Evolutionary conservation across 2,113 vertebrate genomes (phyloP).

Genomic region (Scolopax mira): DNA sequence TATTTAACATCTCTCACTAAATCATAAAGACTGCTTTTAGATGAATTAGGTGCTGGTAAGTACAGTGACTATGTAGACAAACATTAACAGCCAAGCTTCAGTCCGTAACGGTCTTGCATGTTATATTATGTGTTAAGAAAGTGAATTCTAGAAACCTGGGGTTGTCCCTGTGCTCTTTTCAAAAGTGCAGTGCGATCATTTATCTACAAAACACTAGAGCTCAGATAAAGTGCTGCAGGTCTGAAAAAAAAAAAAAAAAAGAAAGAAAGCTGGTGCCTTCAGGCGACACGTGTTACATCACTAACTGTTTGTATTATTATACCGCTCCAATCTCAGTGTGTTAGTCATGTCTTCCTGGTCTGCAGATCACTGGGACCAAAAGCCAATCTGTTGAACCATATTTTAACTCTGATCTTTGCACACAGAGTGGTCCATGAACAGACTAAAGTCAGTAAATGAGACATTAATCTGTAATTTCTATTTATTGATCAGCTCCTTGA

Average conservation of each 20-base stretch:
- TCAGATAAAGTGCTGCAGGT: background rate
- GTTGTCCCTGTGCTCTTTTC: background rate
- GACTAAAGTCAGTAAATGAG: background rate
- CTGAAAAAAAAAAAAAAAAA: background rate
- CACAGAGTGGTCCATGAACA: background rate
- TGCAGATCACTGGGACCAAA: background rate
- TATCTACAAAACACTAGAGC: background rate
- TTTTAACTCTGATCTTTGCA: background rate
- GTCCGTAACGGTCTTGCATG: background rate
- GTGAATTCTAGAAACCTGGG: background rate
- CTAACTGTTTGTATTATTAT: background rate
- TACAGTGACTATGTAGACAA: slow-evolving; percentile 3
- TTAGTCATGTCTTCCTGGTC: background rate
- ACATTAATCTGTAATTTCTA: background rate
- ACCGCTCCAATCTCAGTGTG: background rate
- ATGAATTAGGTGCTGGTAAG: slow-evolving; percentile 47
- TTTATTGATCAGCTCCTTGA: background rate
- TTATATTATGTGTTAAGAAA: slow-evolving; percentile 50
- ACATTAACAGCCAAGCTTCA: slow-evolving; percentile 52
- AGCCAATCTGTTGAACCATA: background rate
- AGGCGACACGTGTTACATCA: slow-evolving; percentile 12
- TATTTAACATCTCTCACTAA: slow-evolving; percentile 10
- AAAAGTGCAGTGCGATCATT: background rate
- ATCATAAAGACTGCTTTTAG: background rate
- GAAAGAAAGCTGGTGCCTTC: background rate